These are phyloP conservation scores for Rhinoderma darwinii DNA, from an alignment of 2,113 vertebrate genomes.

Conservation along the genomic window DNA sequence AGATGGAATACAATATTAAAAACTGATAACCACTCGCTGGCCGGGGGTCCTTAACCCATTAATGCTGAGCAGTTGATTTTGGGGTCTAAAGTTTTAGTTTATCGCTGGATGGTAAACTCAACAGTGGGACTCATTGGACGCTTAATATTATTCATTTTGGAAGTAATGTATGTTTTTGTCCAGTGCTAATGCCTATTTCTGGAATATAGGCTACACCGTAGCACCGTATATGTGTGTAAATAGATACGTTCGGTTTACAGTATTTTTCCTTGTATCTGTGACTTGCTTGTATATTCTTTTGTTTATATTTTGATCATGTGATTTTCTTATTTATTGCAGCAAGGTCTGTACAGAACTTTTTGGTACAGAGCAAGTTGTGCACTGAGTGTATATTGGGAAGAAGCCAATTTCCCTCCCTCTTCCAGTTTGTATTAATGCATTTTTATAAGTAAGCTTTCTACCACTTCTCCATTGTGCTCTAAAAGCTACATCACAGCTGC, in stretches of 20 bases:
- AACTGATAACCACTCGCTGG: constrained; percentile 40
- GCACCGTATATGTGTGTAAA: constrained; percentile 59
- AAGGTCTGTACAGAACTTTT: constrained; percentile 7
- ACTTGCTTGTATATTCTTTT: constrained; percentile 50
- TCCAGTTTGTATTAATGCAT: neutral
- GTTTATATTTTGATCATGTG: constrained; percentile 55
- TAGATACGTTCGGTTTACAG: constrained; percentile 62
- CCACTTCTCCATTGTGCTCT: neutral
- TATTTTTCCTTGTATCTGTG: constrained; percentile 47
- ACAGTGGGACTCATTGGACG: constrained; percentile 69
- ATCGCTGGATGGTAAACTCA: constrained; percentile 89
- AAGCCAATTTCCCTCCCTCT: neutral
- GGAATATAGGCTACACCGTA: constrained; percentile 49
- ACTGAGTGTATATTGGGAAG: constrained; percentile 26
- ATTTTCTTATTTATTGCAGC: constrained; percentile 59
- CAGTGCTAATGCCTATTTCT: constrained; percentile 64
- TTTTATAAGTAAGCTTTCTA: constrained; percentile 17
- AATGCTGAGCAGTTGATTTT: constrained; percentile 51
- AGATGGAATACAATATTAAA: neutral
- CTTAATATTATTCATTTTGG: constrained; percentile 56
- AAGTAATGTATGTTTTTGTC: constrained; percentile 44
- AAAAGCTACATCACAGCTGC: neutral
- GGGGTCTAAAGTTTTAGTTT: constrained; percentile 72
- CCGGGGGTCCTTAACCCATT: constrained; percentile 26
- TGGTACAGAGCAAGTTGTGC: constrained; percentile 40